Evolutionary conservation across 2,113 vertebrate genomes (phyloP).

Genomic region (Conger conger): DNA sequence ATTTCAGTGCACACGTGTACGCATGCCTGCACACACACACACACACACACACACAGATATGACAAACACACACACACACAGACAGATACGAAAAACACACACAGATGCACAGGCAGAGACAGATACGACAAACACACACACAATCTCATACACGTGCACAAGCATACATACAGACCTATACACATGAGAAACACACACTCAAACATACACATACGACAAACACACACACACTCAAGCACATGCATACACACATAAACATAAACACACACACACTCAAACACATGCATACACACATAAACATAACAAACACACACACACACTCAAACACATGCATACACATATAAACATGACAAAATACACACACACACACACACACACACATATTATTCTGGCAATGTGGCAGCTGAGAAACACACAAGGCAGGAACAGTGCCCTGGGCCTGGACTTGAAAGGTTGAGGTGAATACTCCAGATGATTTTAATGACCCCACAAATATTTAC

Average conservation of each 20-base stretch:
- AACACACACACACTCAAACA: slow-evolving; percentile 31
- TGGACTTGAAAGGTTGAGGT: background rate
- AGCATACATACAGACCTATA: background rate
- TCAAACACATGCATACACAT: too few species aligned
- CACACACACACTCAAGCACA: slow-evolving; percentile 43
- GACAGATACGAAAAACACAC: background rate
- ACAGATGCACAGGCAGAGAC: background rate
- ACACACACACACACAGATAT: background rate
- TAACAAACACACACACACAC: background rate
- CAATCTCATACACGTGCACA: slow-evolving; percentile 31
- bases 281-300: slow-evolving; percentile 21
- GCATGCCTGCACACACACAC: background rate
- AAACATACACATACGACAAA: background rate
- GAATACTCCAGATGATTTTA: background rate
- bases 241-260: slow-evolving; percentile 28
- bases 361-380: slow-evolving; percentile 42
- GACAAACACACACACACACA: background rate
- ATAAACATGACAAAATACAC: background rate
- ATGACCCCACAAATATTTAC: background rate
- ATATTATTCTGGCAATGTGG: background rate
- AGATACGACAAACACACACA: slow-evolving; percentile 23
- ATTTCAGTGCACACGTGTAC: background rate
- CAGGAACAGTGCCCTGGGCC: background rate
- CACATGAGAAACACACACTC: too few species aligned
- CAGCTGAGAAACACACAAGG: background rate